Conservation (phyloP, 2,888 invertebrate species). For the Stenichneumon culpator region DNA sequence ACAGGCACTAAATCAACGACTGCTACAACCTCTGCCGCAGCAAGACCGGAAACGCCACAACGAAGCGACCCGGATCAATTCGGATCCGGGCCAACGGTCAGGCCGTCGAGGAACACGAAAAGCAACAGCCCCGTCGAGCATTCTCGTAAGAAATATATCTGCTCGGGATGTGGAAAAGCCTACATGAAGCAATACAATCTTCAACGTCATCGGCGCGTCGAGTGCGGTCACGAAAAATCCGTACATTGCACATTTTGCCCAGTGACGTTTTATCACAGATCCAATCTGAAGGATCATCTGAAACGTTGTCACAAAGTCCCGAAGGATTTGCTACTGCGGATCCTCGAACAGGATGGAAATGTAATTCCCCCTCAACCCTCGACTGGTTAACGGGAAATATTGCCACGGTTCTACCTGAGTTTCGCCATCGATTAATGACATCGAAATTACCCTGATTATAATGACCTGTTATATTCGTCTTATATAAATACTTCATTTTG, state of each 20-base stretch:
- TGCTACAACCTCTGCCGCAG: background rate
- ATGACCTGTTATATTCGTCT: background rate
- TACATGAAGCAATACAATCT: conserved; percentile 71
- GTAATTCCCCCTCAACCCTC: background rate
- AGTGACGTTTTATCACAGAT: conserved; percentile 84
- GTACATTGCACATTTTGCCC: conserved; percentile 83
- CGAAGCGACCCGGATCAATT: conserved; percentile 16
- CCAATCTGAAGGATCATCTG: conserved; percentile 83
- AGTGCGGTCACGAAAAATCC: conserved; percentile 77
- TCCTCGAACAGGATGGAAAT: background rate
- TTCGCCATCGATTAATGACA: background rate
- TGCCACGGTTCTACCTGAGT: background rate
- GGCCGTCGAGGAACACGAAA: background rate
- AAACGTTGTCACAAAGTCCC: conserved; percentile 67
- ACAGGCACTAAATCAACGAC: background rate
- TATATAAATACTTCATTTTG: background rate
- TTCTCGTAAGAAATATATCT: conserved; percentile 5
- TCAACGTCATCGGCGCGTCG: conserved; percentile 69
- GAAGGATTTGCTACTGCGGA: conserved; percentile 1
- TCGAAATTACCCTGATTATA: background rate
- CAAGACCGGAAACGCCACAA: background rate
- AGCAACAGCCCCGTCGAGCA: background rate
- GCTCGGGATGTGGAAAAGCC: conserved; percentile 68
- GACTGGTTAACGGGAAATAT: background rate
- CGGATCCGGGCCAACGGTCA: background rate